These are phyloP conservation scores for Selenia dentaria DNA, from an alignment of 2,888 invertebrate genomes.

Conservation along the genomic window DNA sequence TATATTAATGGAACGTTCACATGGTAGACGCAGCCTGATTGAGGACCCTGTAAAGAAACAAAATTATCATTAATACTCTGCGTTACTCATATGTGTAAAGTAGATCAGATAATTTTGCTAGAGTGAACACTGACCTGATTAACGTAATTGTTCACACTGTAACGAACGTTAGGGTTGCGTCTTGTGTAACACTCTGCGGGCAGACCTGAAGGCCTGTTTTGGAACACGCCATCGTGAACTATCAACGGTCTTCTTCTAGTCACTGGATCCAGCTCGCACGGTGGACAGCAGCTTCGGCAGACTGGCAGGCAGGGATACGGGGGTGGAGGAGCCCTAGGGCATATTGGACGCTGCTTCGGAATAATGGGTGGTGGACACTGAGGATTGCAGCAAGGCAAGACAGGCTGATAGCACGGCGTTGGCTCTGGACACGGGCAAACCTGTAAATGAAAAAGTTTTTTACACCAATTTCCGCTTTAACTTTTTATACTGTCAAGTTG, in stretches of 20 bases:
- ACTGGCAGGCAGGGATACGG: slow-evolving; percentile 79
- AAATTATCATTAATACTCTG: neutral
- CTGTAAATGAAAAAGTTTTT: slow-evolving; percentile 47
- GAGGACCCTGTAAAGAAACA: slow-evolving; percentile 50
- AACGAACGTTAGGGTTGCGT: slow-evolving; percentile 60
- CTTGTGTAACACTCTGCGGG: slow-evolving; percentile 56
- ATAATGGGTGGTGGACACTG: slow-evolving; percentile 81
- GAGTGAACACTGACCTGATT: slow-evolving; percentile 49
- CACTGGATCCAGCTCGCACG: slow-evolving; percentile 79
- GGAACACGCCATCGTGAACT: slow-evolving; percentile 81
- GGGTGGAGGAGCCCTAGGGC: slow-evolving; percentile 67
- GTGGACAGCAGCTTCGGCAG: slow-evolving; percentile 69
- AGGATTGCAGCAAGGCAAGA: slow-evolving; percentile 74
- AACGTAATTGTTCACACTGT: slow-evolving; percentile 60
- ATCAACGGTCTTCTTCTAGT: slow-evolving; percentile 84
- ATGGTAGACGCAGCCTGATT: slow-evolving; percentile 51
- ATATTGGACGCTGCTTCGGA: slow-evolving; percentile 75
- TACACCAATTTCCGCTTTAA: too few species aligned
- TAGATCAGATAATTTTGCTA: slow-evolving; percentile 2
- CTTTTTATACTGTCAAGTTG: too few species aligned
- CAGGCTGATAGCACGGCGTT: slow-evolving; percentile 69
- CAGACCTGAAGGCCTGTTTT: slow-evolving; percentile 56
- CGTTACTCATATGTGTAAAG: neutral
- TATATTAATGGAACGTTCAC: slow-evolving; percentile 59
- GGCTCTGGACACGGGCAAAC: slow-evolving; percentile 69